Conservation (phyloP, 2,888 invertebrate genomes). For the Meiosimyza decipiens region DNA sequence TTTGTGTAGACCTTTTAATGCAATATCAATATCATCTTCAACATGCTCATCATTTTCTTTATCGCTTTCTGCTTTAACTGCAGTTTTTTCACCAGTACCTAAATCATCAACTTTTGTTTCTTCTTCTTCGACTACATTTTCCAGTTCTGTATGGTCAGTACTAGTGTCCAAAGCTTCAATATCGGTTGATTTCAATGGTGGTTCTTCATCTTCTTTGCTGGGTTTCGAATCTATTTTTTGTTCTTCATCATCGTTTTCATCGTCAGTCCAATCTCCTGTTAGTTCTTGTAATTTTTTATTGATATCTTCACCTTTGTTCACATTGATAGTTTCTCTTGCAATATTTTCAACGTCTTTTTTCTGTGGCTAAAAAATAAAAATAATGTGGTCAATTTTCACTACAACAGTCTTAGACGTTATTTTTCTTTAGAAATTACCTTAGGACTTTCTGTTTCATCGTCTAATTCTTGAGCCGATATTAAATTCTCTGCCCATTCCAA, state of each 20-base stretch:
- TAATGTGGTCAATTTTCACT: background rate
- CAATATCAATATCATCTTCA: conserved; percentile 58
- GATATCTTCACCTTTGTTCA: conserved; percentile 55
- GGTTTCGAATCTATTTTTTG: background rate
- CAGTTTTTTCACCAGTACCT: background rate
- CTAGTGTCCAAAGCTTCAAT: too few species aligned
- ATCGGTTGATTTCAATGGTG: background rate
- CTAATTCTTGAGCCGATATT: conserved; percentile 60
- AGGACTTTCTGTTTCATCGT: conserved; percentile 43
- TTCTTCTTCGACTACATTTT: too few species aligned
- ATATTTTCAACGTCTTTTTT: conserved; percentile 30
- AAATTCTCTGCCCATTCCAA: conserved; percentile 64
- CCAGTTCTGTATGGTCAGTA: too few species aligned
- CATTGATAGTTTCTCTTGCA: conserved; percentile 33
- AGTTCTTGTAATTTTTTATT: conserved; percentile 62
- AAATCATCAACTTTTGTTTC: background rate
- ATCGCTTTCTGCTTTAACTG: background rate
- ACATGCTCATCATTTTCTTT: background rate
- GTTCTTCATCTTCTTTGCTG: conserved; percentile 1
- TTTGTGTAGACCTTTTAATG: conserved; percentile 56
- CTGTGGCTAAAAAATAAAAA: background rate
- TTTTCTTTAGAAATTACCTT: conserved; percentile 21
- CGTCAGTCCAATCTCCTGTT: conserved; percentile 66
- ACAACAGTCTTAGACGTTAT: conserved; percentile 33
- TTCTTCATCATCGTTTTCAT: conserved; percentile 58